Percentiles rank a stretch among this genome's conserved stretches.
These are phyloP conservation scores for Thalassaphorura encarpata DNA, from an alignment of 1,140 invertebrate genomes.

Conservation along the genomic window DNA sequence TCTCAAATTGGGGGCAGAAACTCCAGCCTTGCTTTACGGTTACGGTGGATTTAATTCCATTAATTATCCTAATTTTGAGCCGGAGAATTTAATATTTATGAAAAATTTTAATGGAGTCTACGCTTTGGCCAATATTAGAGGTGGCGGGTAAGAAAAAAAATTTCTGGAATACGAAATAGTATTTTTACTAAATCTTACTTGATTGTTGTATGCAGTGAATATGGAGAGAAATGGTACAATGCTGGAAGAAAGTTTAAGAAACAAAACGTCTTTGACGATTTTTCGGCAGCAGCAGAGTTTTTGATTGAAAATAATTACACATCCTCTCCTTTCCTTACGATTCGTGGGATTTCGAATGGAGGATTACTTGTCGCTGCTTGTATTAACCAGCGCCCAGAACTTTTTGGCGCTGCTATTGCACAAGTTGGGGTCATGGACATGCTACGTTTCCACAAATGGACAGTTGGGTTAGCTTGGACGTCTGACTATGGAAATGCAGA, in stretches of 20 bases:
- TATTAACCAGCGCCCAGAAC: slow-evolving; percentile 86
- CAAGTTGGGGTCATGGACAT: slow-evolving; percentile 58
- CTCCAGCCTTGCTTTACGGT: slow-evolving; percentile 78
- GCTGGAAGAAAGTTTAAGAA: slow-evolving; percentile 80
- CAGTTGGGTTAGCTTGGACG: slow-evolving; percentile 91
- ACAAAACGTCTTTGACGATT: slow-evolving; percentile 97
- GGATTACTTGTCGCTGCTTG: slow-evolving; percentile 67
- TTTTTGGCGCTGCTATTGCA: slow-evolving; percentile 81
- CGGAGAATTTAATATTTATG: slow-evolving; percentile 74
- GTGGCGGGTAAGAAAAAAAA: slow-evolving; percentile 65
- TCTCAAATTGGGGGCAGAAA: slow-evolving; percentile 42
- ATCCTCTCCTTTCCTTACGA: slow-evolving; percentile 56
- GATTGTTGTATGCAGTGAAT: slow-evolving; percentile 63
- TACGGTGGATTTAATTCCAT: slow-evolving; percentile 96
- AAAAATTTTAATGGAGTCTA: slow-evolving; percentile 79
- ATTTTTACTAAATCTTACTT: slow-evolving; percentile 4
- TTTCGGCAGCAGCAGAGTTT: slow-evolving; percentile 83
- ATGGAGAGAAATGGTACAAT: slow-evolving; percentile 95
- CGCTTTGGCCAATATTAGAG: slow-evolving; percentile 90
- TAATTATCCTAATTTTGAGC: slow-evolving; percentile 70
- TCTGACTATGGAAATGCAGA: slow-evolving; percentile 94
- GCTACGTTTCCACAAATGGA: slow-evolving; percentile 91
- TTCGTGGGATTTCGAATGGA: slow-evolving; percentile 55
- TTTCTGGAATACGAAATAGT: neutral
- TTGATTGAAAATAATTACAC: slow-evolving; percentile 76